Evolutionary conservation across 2,888 invertebrate species (phyloP).

Genomic region (Thymelicus sylvestris): DNA sequence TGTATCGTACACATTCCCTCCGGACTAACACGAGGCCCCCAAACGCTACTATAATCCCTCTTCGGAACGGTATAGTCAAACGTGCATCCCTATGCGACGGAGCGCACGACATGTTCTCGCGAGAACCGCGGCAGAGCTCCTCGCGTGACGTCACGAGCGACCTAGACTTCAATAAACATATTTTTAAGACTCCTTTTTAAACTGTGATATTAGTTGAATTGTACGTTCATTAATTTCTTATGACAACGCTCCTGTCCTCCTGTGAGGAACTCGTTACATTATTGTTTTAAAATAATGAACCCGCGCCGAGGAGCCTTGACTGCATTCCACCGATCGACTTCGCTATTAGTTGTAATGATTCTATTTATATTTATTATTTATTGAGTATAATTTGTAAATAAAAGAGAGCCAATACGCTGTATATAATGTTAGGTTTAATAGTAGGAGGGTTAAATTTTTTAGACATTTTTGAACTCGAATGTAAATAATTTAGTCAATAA

Average conservation of each 20-base stretch:
- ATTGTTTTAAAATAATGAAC: conserved; percentile 9
- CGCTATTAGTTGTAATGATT: conserved; percentile 48
- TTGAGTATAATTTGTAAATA: conserved; percentile 72
- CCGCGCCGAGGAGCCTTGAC: conserved; percentile 5
- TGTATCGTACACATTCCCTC: conserved; percentile 68
- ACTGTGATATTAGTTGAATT: conserved; percentile 73
- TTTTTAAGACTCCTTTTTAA: conserved; percentile 78
- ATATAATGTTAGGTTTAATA: conserved; percentile 58
- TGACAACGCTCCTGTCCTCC: conserved; percentile 9
- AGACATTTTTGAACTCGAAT: conserved; percentile 26
- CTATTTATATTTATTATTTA: conserved; percentile 74
- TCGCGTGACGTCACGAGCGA: conserved; percentile 47
- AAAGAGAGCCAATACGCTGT: conserved; percentile 58
- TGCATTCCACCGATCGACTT: conserved; percentile 68
- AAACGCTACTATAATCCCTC: conserved; percentile 74
- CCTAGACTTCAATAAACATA: conserved; percentile 59
- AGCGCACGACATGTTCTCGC: conserved; percentile 45
- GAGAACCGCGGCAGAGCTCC: conserved; percentile 48
- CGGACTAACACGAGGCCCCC: conserved; percentile 63
- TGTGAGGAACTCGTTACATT: conserved; percentile 4
- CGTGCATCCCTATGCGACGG: conserved; percentile 71
- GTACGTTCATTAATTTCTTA: conserved; percentile 7
- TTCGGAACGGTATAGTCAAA: conserved; percentile 67
- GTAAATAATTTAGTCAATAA: conserved; percentile 40
- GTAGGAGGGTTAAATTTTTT: background rate